Evolutionary conservation across 2,888 invertebrate species (phyloP).

Genomic region (Dryococelus australis): DNA sequence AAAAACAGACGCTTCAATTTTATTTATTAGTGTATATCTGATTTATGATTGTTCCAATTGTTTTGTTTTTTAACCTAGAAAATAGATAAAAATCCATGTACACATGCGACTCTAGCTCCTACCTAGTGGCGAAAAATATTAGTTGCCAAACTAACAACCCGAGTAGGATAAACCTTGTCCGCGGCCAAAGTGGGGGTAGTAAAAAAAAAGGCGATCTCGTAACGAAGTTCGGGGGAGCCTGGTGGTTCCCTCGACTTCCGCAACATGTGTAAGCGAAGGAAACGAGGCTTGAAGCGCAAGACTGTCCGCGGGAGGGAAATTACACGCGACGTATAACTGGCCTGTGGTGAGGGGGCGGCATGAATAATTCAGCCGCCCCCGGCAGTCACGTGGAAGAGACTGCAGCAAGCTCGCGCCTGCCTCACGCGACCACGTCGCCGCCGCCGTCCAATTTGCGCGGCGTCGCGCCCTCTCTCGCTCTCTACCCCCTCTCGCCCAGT

Average conservation of each 20-base stretch:
- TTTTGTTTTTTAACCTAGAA: too few species aligned
- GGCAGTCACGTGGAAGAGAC: neutral
- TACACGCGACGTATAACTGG: neutral
- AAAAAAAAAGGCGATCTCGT: too few species aligned
- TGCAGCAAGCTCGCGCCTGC: neutral
- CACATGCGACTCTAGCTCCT: too few species aligned
- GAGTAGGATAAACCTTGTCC: too few species aligned
- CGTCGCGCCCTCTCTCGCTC: neutral
- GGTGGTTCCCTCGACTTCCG: neutral
- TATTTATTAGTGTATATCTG: too few species aligned
- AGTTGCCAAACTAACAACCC: too few species aligned
- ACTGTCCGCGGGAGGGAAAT: neutral
- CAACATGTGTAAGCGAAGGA: neutral
- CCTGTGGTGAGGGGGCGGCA: neutral
- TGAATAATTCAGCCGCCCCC: neutral
- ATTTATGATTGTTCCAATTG: too few species aligned
- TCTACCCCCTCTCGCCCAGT: too few species aligned
- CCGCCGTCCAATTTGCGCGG: conserved; percentile 17
- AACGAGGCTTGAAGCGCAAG: neutral
- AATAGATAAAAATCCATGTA: too few species aligned
- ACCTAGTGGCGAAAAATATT: too few species aligned
- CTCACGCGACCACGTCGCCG: neutral
- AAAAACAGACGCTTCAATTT: too few species aligned
- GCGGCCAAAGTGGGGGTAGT: too few species aligned
- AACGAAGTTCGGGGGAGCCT: neutral